Conservation (phyloP, 2,888 invertebrate species). For the Palloptera scutellata region DNA sequence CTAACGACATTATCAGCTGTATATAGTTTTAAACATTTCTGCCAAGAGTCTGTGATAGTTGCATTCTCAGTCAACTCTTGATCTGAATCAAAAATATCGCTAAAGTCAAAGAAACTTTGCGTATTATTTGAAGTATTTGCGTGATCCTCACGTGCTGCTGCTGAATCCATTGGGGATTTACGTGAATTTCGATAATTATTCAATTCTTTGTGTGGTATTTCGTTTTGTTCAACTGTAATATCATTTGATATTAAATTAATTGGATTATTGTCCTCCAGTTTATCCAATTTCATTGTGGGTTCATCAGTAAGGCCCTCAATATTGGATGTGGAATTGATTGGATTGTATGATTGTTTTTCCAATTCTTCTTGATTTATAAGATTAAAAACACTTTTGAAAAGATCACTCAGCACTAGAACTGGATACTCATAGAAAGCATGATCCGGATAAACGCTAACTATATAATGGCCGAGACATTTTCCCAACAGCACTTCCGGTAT, state of each 20-base stretch:
- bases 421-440: slow-evolving; percentile 44
- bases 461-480: slow-evolving; percentile 43
- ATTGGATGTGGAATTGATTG: slow-evolving; percentile 13
- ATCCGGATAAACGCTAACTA: slow-evolving; percentile 38
- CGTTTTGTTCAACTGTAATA: slow-evolving; percentile 45
- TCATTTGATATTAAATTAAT: slow-evolving; percentile 23
- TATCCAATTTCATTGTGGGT: not conserved
- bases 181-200: slow-evolving; percentile 35
- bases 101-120: not conserved
- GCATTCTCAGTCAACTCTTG: slow-evolving; percentile 22
- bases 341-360: not conserved
- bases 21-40: slow-evolving; percentile 45
- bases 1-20: slow-evolving; percentile 46
- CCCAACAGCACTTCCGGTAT: slow-evolving; percentile 45
- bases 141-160: slow-evolving; percentile 16
- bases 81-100: not conserved
- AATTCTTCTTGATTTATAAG: slow-evolving; percentile 7
- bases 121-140: not conserved
- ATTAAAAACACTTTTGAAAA: slow-evolving; percentile 35
- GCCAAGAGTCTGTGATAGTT: slow-evolving; percentile 36
- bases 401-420: slow-evolving; percentile 40
- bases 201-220: slow-evolving; percentile 40
- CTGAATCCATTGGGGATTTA: slow-evolving; percentile 18
- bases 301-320: slow-evolving; percentile 13
- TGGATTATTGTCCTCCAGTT: too few species aligned